Evolutionary conservation across 2,113 vertebrate genomes (phyloP).

Genomic region (Callionymus lyra): DNA sequence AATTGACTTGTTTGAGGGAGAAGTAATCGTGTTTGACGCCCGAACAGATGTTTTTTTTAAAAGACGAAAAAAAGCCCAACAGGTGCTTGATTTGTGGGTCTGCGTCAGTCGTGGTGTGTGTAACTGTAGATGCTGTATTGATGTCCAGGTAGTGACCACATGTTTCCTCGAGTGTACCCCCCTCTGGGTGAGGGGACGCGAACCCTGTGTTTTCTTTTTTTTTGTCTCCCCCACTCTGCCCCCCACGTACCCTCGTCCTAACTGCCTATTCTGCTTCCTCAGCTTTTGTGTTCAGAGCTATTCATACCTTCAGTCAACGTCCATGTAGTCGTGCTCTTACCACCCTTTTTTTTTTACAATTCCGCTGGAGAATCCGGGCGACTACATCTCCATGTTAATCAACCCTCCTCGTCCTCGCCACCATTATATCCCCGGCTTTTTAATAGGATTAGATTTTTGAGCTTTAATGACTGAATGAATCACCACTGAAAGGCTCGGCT

Average conservation of each 20-base stretch:
- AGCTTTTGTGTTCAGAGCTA: constrained; percentile 43
- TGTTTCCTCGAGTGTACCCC: constrained; percentile 24
- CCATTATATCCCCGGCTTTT: constrained; percentile 18
- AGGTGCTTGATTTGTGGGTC: constrained; percentile 17
- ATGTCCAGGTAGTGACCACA: constrained; percentile 5
- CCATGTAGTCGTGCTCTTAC: constrained; percentile 21
- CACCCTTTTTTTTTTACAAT: constrained; percentile 16
- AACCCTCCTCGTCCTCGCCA: neutral
- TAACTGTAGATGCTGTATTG: neutral
- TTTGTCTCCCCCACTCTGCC: constrained; percentile 29
- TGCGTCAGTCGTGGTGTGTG: neutral
- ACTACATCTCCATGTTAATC: constrained; percentile 13
- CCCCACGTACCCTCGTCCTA: constrained; percentile 34
- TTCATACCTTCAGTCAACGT: constrained; percentile 43
- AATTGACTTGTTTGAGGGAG: constrained; percentile 49
- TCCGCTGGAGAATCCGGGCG: constrained; percentile 19
- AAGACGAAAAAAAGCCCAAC: constrained; percentile 22
- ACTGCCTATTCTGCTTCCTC: constrained; percentile 46
- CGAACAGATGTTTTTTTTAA: constrained; percentile 42
- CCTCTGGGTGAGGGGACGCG: constrained; percentile 15
- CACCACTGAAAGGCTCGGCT: constrained; percentile 17
- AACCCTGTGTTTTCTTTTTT: constrained; percentile 33
- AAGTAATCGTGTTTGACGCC: constrained; percentile 43
- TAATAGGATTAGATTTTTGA: constrained; percentile 42
- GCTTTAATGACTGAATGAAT: constrained; percentile 23